Evolutionary conservation across 2,888 invertebrate genomes (phyloP).

Genomic region (Gastracanthus pulcherrimus): DNA sequence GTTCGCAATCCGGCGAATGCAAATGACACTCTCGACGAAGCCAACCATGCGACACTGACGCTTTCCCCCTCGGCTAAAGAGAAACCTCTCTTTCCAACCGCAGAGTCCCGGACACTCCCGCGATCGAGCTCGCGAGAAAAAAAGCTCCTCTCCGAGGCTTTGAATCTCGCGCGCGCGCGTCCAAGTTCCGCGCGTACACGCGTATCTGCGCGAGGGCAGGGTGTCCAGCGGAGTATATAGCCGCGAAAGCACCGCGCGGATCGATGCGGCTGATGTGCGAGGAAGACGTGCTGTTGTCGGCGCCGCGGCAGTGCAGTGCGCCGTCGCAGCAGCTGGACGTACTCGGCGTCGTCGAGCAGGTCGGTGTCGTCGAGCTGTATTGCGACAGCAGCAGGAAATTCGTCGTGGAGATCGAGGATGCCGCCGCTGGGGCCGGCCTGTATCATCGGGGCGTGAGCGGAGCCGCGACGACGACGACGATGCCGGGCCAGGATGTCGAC

Average conservation of each 20-base stretch:
- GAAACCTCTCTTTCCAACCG: too few relatives aligned
- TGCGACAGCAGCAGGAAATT: not conserved
- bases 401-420: not conserved
- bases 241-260: slow-evolving; percentile 5
- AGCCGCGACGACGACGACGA: slow-evolving; percentile 61
- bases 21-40: too few relatives aligned
- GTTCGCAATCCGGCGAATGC: too few relatives aligned
- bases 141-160: too few relatives aligned
- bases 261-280: slow-evolving; percentile 56
- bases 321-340: slow-evolving; percentile 28
- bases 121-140: not conserved
- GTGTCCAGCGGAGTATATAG: not conserved
- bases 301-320: slow-evolving; percentile 30
- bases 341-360: slow-evolving; percentile 30
- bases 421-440: not conserved
- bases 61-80: too few relatives aligned
- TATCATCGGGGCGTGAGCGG: slow-evolving; percentile 62
- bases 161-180: not conserved
- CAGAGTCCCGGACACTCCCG: too few relatives aligned
- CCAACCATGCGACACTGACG: too few relatives aligned
- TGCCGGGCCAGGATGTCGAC: slow-evolving; percentile 71
- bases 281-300: slow-evolving; percentile 30
- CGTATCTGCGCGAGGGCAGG: not conserved
- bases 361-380: slow-evolving; percentile 60
- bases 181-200: not conserved